Percentiles rank a stretch among this genome's conserved stretches.
Conservation (phyloP, 2,888 invertebrate genomes). For the Melanotus villosus region DNA sequence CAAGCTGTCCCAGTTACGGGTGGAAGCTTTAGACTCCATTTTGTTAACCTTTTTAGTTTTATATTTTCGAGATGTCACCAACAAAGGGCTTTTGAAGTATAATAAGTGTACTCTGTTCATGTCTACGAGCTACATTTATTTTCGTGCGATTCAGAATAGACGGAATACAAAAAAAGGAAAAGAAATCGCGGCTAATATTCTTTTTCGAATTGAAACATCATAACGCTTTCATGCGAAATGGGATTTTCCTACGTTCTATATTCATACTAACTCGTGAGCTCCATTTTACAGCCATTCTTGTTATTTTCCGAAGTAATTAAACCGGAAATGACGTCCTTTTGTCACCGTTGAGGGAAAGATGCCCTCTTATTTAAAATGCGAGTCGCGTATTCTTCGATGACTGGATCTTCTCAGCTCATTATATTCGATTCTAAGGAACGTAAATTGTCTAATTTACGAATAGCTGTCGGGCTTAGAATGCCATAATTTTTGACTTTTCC, state of each 20-base stretch:
- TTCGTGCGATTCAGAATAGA: neutral
- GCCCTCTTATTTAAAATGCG: constrained; percentile 26
- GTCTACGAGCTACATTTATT: neutral
- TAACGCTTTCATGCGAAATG: constrained; percentile 17
- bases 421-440: constrained; percentile 23
- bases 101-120: constrained; percentile 14
- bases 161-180: neutral
- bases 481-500: constrained; percentile 12
- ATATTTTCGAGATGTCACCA: constrained; percentile 27
- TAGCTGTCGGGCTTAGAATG: constrained; percentile 3
- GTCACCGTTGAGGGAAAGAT: constrained; percentile 8
- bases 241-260: constrained; percentile 2
- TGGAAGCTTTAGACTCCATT: constrained; percentile 10
- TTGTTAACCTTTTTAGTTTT: constrained; percentile 16
- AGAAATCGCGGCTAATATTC: neutral
- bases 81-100: constrained; percentile 12
- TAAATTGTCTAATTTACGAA: constrained; percentile 24
- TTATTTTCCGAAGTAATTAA: constrained; percentile 32
- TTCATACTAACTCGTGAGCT: neutral
- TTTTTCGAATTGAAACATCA: constrained; percentile 17
- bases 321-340: constrained; percentile 38
- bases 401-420: constrained; percentile 24
- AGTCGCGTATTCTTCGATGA: constrained; percentile 21
- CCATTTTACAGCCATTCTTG: neutral
- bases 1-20: constrained; percentile 20